A percentile compares a stretch with the other conserved stretches of the same genome.
These are phyloP conservation scores for Entomobrya multifasciata DNA, from an alignment of 2,888 invertebrate species.

Conservation along the genomic window DNA sequence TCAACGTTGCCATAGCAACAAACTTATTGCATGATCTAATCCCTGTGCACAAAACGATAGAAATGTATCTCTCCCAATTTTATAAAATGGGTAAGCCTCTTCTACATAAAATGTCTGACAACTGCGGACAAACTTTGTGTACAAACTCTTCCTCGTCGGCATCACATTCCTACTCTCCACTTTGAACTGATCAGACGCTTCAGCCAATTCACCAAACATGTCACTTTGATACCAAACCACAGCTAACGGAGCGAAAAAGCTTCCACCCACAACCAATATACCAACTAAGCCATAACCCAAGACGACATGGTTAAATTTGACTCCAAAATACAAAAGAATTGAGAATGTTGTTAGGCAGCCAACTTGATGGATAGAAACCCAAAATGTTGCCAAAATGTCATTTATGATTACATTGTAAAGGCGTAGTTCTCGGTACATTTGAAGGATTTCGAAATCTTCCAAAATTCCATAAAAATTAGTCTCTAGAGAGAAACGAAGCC, in stretches of 20 bases:
- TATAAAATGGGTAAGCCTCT: conserved; percentile 5
- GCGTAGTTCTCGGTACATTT: background rate
- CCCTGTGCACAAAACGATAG: background rate
- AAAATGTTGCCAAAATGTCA: background rate
- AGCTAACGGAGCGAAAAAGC: background rate
- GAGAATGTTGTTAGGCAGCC: background rate
- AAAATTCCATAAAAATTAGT: background rate
- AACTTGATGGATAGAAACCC: background rate
- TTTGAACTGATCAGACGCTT: background rate
- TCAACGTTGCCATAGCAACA: background rate
- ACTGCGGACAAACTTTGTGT: background rate
- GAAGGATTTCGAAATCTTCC: background rate
- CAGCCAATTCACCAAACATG: background rate
- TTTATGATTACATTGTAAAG: background rate
- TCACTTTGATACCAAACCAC: background rate
- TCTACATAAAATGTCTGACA: conserved; percentile 7
- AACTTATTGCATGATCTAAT: background rate
- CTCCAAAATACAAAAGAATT: background rate
- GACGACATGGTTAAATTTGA: background rate
- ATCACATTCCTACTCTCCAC: background rate
- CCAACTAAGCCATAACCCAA: background rate
- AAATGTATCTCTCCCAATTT: background rate
- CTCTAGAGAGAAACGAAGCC: background rate
- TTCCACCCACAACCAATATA: background rate
- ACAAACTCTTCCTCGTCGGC: background rate